A percentile compares a stretch with the other conserved stretches of the same genome.
phyloP scores from a whole-genome alignment of 2,113 vertebrate genomes.

The Oxygymnocypris stewartii region DNA sequence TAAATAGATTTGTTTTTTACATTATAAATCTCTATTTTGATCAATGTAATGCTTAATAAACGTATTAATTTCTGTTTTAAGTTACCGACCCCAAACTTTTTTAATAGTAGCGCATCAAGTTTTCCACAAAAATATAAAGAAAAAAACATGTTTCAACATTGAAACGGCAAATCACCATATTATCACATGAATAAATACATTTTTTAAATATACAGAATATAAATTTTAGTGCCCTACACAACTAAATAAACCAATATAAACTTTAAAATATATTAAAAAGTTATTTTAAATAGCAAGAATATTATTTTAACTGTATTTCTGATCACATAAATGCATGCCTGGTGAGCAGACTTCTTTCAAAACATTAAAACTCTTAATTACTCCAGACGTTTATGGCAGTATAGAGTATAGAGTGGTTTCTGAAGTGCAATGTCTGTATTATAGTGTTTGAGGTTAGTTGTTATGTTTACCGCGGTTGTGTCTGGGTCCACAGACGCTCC shows the following conservation, averaged over 20 bases:
- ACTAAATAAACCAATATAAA: not conserved
- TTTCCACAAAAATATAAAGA: too few species aligned
- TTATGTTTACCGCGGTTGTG: not conserved
- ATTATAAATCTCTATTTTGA: too few species aligned
- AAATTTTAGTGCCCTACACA: too few species aligned
- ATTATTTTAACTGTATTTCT: not conserved
- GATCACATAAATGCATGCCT: not conserved
- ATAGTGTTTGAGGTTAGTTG: not conserved
- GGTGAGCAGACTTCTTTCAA: not conserved
- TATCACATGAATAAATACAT: too few species aligned
- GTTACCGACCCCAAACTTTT: too few species aligned
- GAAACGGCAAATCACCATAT: too few species aligned
- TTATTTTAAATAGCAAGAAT: not conserved
- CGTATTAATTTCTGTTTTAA: too few species aligned
- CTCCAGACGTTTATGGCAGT: not conserved
- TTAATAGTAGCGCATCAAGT: too few species aligned
- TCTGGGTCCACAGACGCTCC: conserved; percentile 55
- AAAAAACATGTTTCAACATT: too few species aligned
- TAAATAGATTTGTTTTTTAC: too few species aligned
- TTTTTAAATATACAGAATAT: too few species aligned
- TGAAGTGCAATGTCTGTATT: not conserved
- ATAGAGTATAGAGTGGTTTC: not conserved
- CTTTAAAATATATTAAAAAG: not conserved
- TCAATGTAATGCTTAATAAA: too few species aligned
- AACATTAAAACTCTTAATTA: not conserved